Conservation (phyloP, 2,113 vertebrate species). For the Jaculus jaculus region DNA sequence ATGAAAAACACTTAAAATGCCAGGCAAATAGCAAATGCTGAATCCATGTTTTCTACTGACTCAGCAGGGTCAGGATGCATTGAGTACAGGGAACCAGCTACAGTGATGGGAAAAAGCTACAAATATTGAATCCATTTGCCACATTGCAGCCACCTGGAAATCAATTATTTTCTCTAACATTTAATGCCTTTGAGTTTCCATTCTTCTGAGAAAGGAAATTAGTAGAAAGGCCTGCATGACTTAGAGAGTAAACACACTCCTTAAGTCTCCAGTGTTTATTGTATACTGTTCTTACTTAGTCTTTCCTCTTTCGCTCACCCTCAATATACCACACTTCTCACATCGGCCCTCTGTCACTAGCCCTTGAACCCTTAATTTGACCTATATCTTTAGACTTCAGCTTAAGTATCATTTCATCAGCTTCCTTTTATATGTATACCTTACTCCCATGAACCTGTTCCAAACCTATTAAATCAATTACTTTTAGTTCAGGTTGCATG, state of each 20-base stretch:
- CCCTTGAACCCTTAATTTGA: accelerated
- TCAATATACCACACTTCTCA: not conserved
- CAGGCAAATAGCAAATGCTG: not conserved
- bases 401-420: not conserved
- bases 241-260: accelerated
- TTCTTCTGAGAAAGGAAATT: not conserved
- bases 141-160: not conserved
- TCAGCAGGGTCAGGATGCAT: not conserved
- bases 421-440: not conserved
- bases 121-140: not conserved
- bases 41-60: not conserved
- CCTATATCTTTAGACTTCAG: not conserved
- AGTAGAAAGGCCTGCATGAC: not conserved
- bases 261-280: not conserved
- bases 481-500: not conserved
- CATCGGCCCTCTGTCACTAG: no score
- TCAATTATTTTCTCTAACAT: not conserved
- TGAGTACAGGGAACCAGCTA: not conserved
- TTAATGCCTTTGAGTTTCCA: not conserved
- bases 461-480: not conserved
- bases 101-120: not conserved
- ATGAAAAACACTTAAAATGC: not conserved
- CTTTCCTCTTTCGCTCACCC: not conserved
- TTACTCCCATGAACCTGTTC: not conserved
- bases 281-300: accelerated